Evolutionary conservation across 1,140 invertebrate genomes (phyloP).

Genomic region (Lordiphosa clarofinis): DNA sequence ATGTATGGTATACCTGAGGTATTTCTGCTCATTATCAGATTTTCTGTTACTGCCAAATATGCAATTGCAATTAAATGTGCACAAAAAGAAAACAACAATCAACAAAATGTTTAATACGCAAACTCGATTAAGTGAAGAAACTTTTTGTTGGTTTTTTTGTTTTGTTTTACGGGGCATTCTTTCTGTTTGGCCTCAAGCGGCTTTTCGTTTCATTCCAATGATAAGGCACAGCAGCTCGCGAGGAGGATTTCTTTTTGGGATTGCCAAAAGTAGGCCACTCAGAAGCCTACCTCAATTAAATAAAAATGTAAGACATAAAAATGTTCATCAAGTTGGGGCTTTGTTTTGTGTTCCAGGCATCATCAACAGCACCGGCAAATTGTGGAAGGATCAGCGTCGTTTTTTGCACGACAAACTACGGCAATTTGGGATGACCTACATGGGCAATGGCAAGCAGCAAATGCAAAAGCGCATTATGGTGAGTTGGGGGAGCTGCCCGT

Average conservation of each 20-base stretch:
- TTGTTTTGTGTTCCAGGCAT: slow-evolving; percentile 84
- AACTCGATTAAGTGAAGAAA: slow-evolving; percentile 32
- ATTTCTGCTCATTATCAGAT: slow-evolving; percentile 11
- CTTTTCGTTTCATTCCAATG: slow-evolving; percentile 12
- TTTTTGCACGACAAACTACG: slow-evolving; percentile 94
- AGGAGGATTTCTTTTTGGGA: slow-evolving; percentile 29
- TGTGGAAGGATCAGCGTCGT: slow-evolving; percentile 95
- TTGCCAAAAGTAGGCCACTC: background rate
- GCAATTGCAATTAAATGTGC: slow-evolving; percentile 16
- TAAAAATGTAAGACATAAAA: slow-evolving; percentile 12
- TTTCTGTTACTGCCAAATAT: slow-evolving; percentile 10
- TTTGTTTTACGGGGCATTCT: slow-evolving; percentile 6
- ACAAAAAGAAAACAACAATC: slow-evolving; percentile 7
- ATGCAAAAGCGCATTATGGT: slow-evolving; percentile 94
- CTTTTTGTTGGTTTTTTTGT: slow-evolving; percentile 23
- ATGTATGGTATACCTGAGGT: background rate
- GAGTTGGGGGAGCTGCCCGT: slow-evolving; percentile 55
- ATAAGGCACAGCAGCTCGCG: background rate
- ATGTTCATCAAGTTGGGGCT: background rate
- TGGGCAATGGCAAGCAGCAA: slow-evolving; percentile 87
- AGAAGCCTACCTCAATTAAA: slow-evolving; percentile 65
- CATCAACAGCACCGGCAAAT: slow-evolving; percentile 92
- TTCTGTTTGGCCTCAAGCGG: slow-evolving; percentile 14
- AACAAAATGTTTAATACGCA: slow-evolving; percentile 13
- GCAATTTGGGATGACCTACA: slow-evolving; percentile 93